Percentiles rank a stretch among this genome's conserved stretches.
Evolutionary conservation across 2,113 vertebrate species (phyloP).

Genomic region (Clarias magur): DNA sequence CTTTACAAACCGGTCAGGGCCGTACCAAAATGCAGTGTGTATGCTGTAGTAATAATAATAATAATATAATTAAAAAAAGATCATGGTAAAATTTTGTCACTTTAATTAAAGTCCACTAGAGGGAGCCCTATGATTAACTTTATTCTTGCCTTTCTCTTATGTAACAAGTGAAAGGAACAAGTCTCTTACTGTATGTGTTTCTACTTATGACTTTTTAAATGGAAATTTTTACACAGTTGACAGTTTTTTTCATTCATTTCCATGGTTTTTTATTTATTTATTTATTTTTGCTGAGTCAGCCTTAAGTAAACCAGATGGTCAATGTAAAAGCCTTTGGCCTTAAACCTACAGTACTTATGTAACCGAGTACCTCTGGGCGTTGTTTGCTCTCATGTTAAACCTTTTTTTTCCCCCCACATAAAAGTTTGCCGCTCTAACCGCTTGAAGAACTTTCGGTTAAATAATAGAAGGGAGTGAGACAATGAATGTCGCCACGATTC

Average conservation of each 20-base stretch:
- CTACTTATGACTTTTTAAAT: neutral
- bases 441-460: conserved; percentile 9
- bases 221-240: conserved; percentile 8
- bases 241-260: conserved; percentile 18
- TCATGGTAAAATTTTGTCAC: neutral
- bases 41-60: neutral
- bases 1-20: neutral
- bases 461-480: conserved; percentile 7
- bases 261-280: neutral
- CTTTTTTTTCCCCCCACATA: conserved; percentile 41
- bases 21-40: neutral
- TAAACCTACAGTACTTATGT: conserved; percentile 38
- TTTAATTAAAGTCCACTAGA: conserved; percentile 35
- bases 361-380: conserved; percentile 34
- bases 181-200: neutral
- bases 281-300: conserved; percentile 29
- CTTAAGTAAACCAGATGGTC: conserved; percentile 48
- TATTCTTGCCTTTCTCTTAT: neutral
- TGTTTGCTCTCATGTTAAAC: conserved; percentile 43
- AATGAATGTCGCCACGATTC: neutral
- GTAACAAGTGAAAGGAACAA: neutral
- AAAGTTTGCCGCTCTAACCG: conserved; percentile 21
- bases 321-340: conserved; percentile 41
- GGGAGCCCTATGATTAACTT: conserved; percentile 22
- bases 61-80: neutral